Evolutionary conservation across 2,888 invertebrate species (phyloP).

Genomic region (Serripes groenlandicus): DNA sequence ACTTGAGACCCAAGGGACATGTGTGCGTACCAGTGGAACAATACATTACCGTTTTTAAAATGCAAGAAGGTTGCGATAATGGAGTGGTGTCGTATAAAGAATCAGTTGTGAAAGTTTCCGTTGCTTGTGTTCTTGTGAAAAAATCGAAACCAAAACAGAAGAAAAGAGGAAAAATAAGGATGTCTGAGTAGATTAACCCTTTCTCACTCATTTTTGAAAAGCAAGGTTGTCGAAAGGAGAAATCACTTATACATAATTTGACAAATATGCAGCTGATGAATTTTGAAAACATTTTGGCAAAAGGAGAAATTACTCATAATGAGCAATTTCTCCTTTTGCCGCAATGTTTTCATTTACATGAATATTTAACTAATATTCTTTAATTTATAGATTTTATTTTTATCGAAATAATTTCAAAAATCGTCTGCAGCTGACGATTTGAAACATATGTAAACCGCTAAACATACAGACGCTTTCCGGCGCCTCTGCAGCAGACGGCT

Average conservation of each 20-base stretch:
- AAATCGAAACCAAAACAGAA: not conserved
- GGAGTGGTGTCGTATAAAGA: not conserved
- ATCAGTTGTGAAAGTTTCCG: not conserved
- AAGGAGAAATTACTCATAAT: slow-evolving; percentile 1
- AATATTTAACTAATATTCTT: no score
- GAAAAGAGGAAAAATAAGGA: not conserved
- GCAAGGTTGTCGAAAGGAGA: not conserved
- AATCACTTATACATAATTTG: not conserved
- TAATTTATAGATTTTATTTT: not conserved
- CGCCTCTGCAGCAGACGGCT: not conserved
- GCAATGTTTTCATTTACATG: not conserved
- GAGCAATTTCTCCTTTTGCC: slow-evolving; percentile 1
- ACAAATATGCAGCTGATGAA: not conserved
- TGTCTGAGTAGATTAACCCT: not conserved
- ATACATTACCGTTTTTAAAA: slow-evolving; percentile 9
- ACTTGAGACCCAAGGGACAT: not conserved
- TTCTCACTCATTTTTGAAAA: not conserved
- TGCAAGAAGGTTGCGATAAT: not conserved
- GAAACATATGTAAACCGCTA: not conserved
- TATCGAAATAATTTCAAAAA: not conserved
- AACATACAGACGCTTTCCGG: no score
- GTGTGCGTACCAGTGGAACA: not conserved
- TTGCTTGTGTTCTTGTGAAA: slow-evolving; percentile 13
- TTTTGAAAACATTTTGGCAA: not conserved
- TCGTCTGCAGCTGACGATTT: not conserved